Conservation (phyloP, 2,888 invertebrate species). For the Hesperia comma region DNA sequence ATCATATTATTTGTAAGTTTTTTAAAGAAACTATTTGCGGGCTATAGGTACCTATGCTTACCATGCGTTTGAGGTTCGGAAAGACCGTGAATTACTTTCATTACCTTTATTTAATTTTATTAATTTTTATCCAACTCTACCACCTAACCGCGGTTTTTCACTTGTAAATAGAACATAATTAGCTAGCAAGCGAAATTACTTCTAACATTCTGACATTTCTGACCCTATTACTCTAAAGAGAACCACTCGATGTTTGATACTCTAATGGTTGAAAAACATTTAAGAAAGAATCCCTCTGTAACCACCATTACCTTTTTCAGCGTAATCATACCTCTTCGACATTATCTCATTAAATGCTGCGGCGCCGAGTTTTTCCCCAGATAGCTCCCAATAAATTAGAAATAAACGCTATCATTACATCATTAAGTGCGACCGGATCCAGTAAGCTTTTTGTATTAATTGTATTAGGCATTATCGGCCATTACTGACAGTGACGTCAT, state of each 20-base stretch:
- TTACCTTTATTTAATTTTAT: too few relatives aligned
- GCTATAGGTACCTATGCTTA: too few relatives aligned
- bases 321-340: constrained; percentile 9
- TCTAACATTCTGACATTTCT: background rate
- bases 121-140: too few relatives aligned
- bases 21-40: too few relatives aligned
- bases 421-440: constrained; percentile 15
- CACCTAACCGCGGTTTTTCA: too few relatives aligned
- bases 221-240: background rate
- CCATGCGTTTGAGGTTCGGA: too few relatives aligned
- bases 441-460: constrained; percentile 28
- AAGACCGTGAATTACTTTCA: too few relatives aligned
- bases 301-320: constrained; percentile 18
- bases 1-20: too few relatives aligned
- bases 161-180: too few relatives aligned
- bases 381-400: constrained; percentile 32
- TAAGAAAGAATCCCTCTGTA: background rate
- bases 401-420: constrained; percentile 31
- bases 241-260: background rate
- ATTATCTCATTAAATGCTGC: constrained; percentile 14
- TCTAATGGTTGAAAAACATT: background rate
- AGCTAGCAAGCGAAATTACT: too few relatives aligned
- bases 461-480: constrained; percentile 20
- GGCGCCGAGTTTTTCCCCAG: constrained; percentile 31
- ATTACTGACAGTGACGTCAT: constrained; percentile 7